phyloP scores from a whole-genome alignment of 2,797 vertebrate species.

The Gallinago solitaria region DNA sequence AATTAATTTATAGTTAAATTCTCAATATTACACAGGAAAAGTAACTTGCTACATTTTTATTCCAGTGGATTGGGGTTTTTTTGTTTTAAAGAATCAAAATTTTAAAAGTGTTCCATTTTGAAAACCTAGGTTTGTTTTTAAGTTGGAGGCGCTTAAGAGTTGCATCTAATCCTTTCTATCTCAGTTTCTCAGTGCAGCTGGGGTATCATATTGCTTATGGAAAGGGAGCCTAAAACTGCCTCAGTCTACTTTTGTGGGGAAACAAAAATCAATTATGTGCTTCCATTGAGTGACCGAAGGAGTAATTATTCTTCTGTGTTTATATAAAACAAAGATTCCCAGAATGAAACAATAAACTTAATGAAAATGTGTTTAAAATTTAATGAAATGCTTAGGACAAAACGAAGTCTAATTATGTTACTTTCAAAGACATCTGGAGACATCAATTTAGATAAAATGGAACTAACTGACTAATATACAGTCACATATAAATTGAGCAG shows the following conservation, averaged over 20 bases:
- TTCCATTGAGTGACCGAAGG: not conserved
- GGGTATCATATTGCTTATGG: fast-evolving
- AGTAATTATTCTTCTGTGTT: not conserved
- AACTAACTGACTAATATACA: not conserved
- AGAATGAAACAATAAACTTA: not conserved
- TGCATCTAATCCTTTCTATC: not conserved
- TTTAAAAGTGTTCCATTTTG: not conserved
- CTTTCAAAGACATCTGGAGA: not conserved
- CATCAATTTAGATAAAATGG: not conserved
- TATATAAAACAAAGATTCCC: not conserved
- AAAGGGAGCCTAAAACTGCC: not conserved
- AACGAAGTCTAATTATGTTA: not conserved
- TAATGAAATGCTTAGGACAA: not conserved
- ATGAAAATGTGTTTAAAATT: not conserved
- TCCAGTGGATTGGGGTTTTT: not conserved
- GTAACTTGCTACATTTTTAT: not conserved
- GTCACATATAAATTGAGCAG: not conserved
- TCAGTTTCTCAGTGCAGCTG: not conserved
- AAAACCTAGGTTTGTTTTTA: not conserved
- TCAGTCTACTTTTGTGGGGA: not conserved
- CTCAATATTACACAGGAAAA: not conserved
- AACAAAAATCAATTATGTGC: not conserved
- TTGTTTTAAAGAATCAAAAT: not conserved
- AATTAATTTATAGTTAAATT: not conserved
- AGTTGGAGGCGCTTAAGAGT: not conserved